Base-by-base conservation (phyloP, 2,113 vertebrate genomes). In the Chlorodrepanis virens region DNA sequence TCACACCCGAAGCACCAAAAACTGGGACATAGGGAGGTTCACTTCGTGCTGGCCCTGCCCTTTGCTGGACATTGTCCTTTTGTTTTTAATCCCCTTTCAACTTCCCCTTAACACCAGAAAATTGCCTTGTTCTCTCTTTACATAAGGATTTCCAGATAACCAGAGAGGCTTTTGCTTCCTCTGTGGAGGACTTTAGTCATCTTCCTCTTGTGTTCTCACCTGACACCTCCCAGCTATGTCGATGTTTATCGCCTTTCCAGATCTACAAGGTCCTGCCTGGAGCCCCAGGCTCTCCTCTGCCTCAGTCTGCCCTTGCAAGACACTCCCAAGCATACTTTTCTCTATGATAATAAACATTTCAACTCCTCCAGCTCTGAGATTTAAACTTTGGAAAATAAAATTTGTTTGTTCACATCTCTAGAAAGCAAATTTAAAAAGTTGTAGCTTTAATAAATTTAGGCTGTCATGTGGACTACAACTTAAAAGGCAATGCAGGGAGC, bases 401-500 rank as follows among this genome's bases (percentile, higher is more conserved):
- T 18, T 49, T 47, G 4, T 35, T 69, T 31, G 23, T 64, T 61
- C 23, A 2, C 31, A 14, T 52, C 11, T 79, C 22, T 35, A 25
- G 50, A 47, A 53, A 57, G 12, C 11, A 42, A 42, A 76, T 31
- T 27, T 0, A 2, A 8, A 14, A 12, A 33, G 19, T 21, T 25
- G 6, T 63, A 37, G 25, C 10, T 6, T 1, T 6, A 57, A 8
- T 11, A 24, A 33, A 15, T 65, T 47, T 27, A 20, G 49, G 39
- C 13, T 23, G 0, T 21, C 14, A 7, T 1, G 2, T 13, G 28
- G 42, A 7, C 6, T 7, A 5, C 10, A 50, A 8, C 1, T 25
- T 12, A 1, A 8, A 28, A 11, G 25, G 57, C 52, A 19, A 9
- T 1, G 54, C 50, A 50, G 82, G 29, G 20, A 25, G 10, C 10